Base-by-base conservation (phyloP, 2,888 invertebrate genomes). In the Lomographa bimaculata region DNA sequence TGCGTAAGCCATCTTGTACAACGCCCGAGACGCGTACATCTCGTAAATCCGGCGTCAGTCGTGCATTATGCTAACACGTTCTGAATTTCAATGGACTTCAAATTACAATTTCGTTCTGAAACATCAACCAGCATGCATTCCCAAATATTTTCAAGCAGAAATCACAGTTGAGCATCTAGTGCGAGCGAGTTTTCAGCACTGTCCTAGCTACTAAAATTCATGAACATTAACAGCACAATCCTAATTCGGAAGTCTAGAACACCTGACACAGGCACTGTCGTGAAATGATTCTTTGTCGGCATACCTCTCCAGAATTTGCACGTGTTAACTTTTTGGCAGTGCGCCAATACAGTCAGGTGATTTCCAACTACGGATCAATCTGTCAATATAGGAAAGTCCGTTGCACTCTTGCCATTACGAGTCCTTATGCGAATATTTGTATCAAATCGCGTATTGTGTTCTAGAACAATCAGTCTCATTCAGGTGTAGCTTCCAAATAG, bases 51-150 rank as follows among this genome's bases (percentile, higher is more conserved):
- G 8, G 8, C 16, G 14, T 10, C 5, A 16, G 11, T 14, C 32
- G 37, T 34, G 33, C 26, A 49, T 46, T 46, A 35, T 49, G 37
- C 6, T 28, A 36, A 14, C 33, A 32, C 33, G 30, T 41, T 24
- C 24, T 4, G 5, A 3, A n/a, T 7, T 6, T 14, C 7, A 30
- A 19, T 24, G 16, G 19, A 17, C 8, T 7, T 20, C n/a, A n/a
- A n/a, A n/a, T n/a, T n/a, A n/a, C n/a, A n/a, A n/a, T n/a, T n/a
- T n/a, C n/a, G n/a, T n/a, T n/a, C n/a, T n/a, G n/a, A n/a, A n/a
- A n/a, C n/a, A n/a, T n/a, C n/a, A n/a, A 20, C 9, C 14, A 10
- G 10, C 21, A 10, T 27, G 16, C 6, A 19, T n/a, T n/a, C n/a
- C n/a, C n/a, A n/a, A n/a, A 16, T 21, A n/a, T 23, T 27, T 2